A percentile compares a stretch with the other conserved stretches of the same genome.
Conservation (phyloP, 2,113 vertebrate species). For the Gymnocephalus cernua region DNA sequence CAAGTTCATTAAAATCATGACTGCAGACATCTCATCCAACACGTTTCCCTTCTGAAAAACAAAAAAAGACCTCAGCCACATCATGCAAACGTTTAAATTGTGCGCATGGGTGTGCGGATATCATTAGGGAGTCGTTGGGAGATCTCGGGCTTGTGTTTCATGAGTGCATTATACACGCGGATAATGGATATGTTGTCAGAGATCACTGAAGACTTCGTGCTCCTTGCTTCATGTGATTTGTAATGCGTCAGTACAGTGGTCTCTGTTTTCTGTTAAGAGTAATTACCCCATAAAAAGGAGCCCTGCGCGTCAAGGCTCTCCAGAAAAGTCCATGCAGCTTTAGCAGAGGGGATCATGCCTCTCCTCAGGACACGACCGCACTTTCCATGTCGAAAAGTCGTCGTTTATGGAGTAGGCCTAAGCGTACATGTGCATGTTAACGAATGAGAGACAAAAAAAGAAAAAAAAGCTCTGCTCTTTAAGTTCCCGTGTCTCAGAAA, state of each 20-base stretch:
- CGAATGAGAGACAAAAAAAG: neutral
- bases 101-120: neutral
- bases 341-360: slow-evolving; percentile 45
- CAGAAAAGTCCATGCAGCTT: slow-evolving; percentile 57
- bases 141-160: slow-evolving; percentile 40
- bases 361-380: slow-evolving; percentile 41
- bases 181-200: slow-evolving; percentile 55
- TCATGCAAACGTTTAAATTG: neutral
- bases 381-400: slow-evolving; percentile 47
- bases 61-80: slow-evolving; percentile 6
- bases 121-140: slow-evolving; percentile 21
- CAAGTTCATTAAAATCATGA: slow-evolving; percentile 17
- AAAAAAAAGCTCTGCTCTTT: neutral
- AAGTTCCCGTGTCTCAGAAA: slow-evolving; percentile 22
- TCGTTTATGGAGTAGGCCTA: slow-evolving; percentile 5
- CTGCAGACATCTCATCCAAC: slow-evolving; percentile 28
- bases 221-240: slow-evolving; percentile 74
- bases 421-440: slow-evolving; percentile 13
- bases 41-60: neutral
- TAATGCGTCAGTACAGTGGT: slow-evolving; percentile 74
- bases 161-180: slow-evolving; percentile 2
- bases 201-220: slow-evolving; percentile 52
- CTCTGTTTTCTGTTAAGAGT: slow-evolving; percentile 84
- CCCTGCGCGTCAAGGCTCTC: slow-evolving; percentile 56
- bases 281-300: slow-evolving; percentile 78